Evolutionary conservation across 2,888 invertebrate genomes (phyloP).

Genomic region (Mylabris sibirica): DNA sequence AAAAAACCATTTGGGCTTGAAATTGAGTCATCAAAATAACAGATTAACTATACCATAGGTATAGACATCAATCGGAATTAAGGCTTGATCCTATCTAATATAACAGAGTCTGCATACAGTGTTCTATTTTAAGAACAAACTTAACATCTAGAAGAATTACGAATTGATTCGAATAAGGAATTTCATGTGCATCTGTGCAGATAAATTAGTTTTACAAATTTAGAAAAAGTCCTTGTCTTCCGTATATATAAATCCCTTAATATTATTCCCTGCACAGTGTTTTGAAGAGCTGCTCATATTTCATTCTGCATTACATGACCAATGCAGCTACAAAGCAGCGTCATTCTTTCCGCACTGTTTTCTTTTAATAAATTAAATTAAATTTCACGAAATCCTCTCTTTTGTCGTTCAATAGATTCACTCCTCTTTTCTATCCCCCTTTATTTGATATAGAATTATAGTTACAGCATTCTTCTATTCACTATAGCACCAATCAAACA

Average conservation of each 20-base stretch:
- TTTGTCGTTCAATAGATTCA: constrained; percentile 1
- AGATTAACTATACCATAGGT: no score
- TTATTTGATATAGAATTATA: no score
- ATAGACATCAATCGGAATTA: neutral
- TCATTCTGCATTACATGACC: constrained; percentile 28
- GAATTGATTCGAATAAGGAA: neutral
- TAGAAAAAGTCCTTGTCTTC: constrained; percentile 29
- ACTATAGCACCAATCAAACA: neutral
- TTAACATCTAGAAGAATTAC: neutral
- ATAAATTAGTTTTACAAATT: constrained; percentile 32
- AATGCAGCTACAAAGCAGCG: constrained; percentile 26
- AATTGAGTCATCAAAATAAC: no score
- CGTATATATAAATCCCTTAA: constrained; percentile 36
- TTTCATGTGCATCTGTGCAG: constrained; percentile 18
- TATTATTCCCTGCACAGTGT: constrained; percentile 32
- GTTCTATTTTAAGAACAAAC: no score
- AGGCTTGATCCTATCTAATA: no score
- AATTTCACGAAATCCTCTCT: constrained; percentile 27
- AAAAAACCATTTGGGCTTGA: neutral
- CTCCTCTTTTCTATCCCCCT: neutral
- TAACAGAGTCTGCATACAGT: no score
- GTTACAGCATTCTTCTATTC: no score
- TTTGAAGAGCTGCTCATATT: constrained; percentile 31
- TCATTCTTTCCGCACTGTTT: constrained; percentile 25
- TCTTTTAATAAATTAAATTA: constrained; percentile 31